Evolutionary conservation across 2,888 invertebrate genomes (phyloP).

Genomic region (Cybosia mesomella): DNA sequence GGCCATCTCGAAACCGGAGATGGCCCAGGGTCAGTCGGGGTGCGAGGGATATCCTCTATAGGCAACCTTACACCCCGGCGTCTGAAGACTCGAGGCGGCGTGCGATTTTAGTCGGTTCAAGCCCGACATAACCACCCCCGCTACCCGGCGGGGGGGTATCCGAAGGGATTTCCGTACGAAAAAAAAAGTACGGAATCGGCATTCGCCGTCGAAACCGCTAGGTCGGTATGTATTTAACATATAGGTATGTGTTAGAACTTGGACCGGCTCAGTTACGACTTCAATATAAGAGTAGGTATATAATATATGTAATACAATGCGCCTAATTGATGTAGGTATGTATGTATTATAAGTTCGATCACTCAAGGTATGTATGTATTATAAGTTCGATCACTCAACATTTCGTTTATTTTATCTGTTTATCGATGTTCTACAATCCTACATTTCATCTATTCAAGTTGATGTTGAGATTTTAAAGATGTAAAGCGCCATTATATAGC

Average conservation of each 20-base stretch:
- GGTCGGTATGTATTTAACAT: background rate
- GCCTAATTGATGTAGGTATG: conserved; percentile 19
- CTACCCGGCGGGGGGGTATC: too few relatives aligned
- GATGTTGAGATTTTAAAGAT: conserved; percentile 12
- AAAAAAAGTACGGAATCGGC: too few relatives aligned
- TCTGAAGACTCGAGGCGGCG: too few relatives aligned
- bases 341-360: conserved; percentile 10
- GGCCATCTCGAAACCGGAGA: too few relatives aligned
- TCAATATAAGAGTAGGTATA: too few relatives aligned
- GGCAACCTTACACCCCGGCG: too few relatives aligned
- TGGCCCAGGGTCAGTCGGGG: too few relatives aligned
- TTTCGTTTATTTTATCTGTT: conserved; percentile 30
- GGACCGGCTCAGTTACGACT: conserved; percentile 15
- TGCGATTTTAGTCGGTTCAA: too few relatives aligned
- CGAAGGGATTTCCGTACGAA: too few relatives aligned
- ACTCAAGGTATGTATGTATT: background rate
- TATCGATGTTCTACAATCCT: conserved; percentile 37
- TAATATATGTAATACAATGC: conserved; percentile 12
- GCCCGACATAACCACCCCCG: too few relatives aligned
- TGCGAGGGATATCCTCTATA: too few relatives aligned
- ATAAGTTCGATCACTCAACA: conserved; percentile 16
- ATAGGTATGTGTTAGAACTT: background rate
- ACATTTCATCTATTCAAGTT: conserved; percentile 24
- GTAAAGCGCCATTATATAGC: conserved; percentile 29
- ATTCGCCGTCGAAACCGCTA: background rate